These are phyloP conservation scores for Passer montanus DNA, from an alignment of 2,113 vertebrate genomes.

Conservation along the genomic window DNA sequence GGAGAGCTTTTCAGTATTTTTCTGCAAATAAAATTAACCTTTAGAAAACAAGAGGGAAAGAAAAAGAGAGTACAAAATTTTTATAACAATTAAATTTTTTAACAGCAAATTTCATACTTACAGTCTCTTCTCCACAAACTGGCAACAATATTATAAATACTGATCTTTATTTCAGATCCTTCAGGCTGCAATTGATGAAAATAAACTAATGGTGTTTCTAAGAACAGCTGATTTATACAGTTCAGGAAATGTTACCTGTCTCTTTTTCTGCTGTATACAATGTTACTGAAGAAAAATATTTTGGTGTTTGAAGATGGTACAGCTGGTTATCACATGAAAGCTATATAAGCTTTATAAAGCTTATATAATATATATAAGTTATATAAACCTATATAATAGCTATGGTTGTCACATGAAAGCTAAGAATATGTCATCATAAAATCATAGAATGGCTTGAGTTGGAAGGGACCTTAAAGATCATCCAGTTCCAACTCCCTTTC, in stretches of 20 bases:
- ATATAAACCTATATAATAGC: not conserved
- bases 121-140: not conserved
- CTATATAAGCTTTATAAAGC: not conserved
- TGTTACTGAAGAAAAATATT: not conserved
- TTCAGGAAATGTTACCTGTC: not conserved
- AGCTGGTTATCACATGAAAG: not conserved
- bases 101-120: not conserved
- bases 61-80: not conserved
- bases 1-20: not conserved
- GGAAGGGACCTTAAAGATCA: not conserved
- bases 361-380: not conserved
- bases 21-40: not conserved
- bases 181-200: not conserved
- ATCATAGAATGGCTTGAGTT: not conserved
- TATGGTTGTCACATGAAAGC: not conserved
- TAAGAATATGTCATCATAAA: not conserved
- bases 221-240: not conserved
- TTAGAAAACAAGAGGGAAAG: not conserved
- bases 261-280: not conserved
- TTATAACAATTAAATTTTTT: not conserved
- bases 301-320: not conserved
- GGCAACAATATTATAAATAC: not conserved
- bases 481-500: not conserved
- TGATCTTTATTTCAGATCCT: not conserved
- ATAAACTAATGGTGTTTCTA: not conserved